Conservation (phyloP, 2,113 vertebrate genomes). For the Protomyctophum bolini region DNA sequence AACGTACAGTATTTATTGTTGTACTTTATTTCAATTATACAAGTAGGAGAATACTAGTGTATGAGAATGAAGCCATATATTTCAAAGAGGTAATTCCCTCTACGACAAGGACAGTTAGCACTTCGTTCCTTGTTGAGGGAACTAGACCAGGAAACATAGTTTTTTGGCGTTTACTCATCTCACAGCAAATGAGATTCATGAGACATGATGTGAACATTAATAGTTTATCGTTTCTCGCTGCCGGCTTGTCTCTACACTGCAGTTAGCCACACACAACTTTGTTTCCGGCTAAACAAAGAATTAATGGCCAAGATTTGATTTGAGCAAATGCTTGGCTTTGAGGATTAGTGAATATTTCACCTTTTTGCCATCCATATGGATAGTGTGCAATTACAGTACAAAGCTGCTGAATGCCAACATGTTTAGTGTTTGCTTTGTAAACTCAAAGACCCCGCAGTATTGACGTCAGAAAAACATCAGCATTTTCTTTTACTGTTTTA, state of each 20-base stretch:
- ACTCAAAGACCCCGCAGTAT: too few relatives aligned
- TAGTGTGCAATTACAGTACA: too few relatives aligned
- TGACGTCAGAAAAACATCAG: too few relatives aligned
- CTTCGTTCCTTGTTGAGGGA: constrained; percentile 26
- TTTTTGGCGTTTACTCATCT: constrained; percentile 50
- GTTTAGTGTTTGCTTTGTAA: too few relatives aligned
- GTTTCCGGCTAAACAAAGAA: constrained; percentile 9
- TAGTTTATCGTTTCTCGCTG: constrained; percentile 68
- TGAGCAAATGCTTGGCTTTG: too few relatives aligned
- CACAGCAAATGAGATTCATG: constrained; percentile 65
- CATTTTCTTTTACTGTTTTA: too few relatives aligned
- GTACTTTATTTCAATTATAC: not conserved
- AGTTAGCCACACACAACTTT: constrained; percentile 35
- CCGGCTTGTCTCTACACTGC: constrained; percentile 48
- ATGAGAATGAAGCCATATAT: not conserved
- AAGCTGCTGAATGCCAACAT: too few relatives aligned
- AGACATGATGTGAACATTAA: constrained; percentile 73
- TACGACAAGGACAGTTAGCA: constrained; percentile 25
- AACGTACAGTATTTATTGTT: too few relatives aligned
- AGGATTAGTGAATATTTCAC: too few relatives aligned
- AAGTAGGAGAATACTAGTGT: not conserved
- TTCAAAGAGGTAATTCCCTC: not conserved
- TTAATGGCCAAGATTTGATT: too few relatives aligned
- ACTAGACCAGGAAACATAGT: constrained; percentile 17
- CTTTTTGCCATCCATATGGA: too few relatives aligned